These are phyloP conservation scores for Lethenteron reissneri DNA, from an alignment of 2,113 vertebrate species.

Conservation along the genomic window DNA sequence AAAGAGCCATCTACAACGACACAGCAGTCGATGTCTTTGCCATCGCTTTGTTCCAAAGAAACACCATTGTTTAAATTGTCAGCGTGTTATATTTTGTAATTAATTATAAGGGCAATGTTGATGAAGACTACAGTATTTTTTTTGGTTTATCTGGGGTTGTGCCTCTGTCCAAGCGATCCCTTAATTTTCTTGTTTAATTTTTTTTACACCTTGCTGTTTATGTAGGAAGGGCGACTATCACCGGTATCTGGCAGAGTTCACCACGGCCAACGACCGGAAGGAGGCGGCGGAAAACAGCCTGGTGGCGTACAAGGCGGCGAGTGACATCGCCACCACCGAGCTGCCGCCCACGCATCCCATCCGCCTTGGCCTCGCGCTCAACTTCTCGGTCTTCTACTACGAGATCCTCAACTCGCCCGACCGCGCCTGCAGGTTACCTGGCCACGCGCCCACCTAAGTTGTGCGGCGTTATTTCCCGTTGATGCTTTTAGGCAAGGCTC, in stretches of 20 bases:
- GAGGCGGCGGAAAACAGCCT: conserved; percentile 95
- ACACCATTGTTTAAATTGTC: background rate
- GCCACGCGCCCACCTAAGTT: no score
- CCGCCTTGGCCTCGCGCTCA: conserved; percentile 88
- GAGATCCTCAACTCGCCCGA: conserved; percentile 99
- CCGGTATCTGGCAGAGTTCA: conserved; percentile 97
- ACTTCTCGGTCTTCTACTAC: conserved; percentile 99
- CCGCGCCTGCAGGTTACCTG: conserved; percentile 81
- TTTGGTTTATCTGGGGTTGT: background rate
- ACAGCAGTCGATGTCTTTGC: background rate
- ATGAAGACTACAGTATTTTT: background rate
- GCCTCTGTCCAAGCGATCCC: background rate
- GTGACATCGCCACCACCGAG: conserved; percentile 82
- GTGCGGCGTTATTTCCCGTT: no score
- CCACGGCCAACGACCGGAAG: conserved; percentile 89
- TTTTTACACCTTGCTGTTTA: conserved; percentile 9
- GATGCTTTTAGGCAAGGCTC: no score
- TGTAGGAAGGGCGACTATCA: conserved; percentile 95
- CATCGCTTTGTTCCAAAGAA: background rate
- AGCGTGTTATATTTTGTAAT: background rate
- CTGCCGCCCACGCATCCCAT: conserved; percentile 92
- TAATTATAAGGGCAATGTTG: background rate
- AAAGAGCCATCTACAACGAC: background rate
- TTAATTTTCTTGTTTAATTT: background rate
- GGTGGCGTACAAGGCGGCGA: conserved; percentile 91